These are phyloP conservation scores for Mormyrops boulengeri DNA, from an alignment of 2,797 vertebrate genomes.

Conservation along the genomic window DNA sequence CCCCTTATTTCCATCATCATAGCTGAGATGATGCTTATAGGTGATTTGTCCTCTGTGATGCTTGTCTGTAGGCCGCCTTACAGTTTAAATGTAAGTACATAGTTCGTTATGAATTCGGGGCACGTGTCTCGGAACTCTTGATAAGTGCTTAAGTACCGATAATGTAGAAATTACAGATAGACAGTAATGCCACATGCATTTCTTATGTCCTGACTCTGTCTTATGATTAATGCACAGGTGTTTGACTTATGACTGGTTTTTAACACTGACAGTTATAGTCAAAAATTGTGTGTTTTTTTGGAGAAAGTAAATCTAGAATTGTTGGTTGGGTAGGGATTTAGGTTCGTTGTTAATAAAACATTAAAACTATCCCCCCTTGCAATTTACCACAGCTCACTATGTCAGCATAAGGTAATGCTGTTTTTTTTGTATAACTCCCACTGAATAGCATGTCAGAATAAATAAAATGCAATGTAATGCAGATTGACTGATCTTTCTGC, in stretches of 20 bases:
- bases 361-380: neutral
- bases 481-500: neutral
- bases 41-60: neutral
- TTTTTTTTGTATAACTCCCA: neutral
- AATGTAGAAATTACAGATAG: neutral
- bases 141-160: neutral
- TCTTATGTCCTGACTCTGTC: neutral
- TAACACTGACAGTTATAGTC: neutral
- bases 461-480: neutral
- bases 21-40: neutral
- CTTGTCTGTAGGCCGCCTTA: neutral
- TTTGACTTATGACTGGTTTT: neutral
- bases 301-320: neutral
- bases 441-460: slow-evolving; percentile 1
- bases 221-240: neutral
- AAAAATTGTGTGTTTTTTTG: neutral
- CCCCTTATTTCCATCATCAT: neutral
- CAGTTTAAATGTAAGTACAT: neutral
- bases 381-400: neutral
- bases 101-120: neutral
- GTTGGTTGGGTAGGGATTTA: neutral
- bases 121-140: neutral
- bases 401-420: neutral
- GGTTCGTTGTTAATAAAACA: neutral
- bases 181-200: neutral